These are phyloP conservation scores for Drosophila seguyi DNA, from an alignment of 1,140 invertebrate species.

Conservation along the genomic window DNA sequence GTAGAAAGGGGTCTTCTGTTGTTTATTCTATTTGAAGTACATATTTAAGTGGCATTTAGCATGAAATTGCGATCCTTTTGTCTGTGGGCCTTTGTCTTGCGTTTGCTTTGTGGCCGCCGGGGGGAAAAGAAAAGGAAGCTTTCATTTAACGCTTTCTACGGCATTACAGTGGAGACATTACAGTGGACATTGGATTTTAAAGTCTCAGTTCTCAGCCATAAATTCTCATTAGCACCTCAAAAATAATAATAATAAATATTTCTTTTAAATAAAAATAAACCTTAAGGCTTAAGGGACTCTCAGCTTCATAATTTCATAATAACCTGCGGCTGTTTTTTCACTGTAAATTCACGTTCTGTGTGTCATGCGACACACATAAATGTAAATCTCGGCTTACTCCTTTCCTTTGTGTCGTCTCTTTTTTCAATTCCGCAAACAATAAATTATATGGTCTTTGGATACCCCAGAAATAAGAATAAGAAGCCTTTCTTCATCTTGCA, in stretches of 20 bases:
- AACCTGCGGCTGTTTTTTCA: neutral
- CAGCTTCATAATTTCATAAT: neutral
- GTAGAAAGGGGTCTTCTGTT: slow-evolving; percentile 45
- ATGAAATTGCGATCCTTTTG: slow-evolving; percentile 65
- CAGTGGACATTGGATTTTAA: neutral
- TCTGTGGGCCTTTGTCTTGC: slow-evolving; percentile 38
- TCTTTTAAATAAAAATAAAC: slow-evolving; percentile 4
- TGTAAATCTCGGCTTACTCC: slow-evolving; percentile 42
- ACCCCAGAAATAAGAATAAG: slow-evolving; percentile 14
- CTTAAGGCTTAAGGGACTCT: neutral
- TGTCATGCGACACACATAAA: slow-evolving; percentile 54
- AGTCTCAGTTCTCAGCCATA: neutral
- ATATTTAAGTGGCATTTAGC: slow-evolving; percentile 66
- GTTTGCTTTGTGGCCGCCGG: slow-evolving; percentile 24
- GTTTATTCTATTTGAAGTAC: slow-evolving; percentile 31
- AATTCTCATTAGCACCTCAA: neutral
- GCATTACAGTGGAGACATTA: slow-evolving; percentile 32
- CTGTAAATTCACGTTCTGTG: slow-evolving; percentile 23
- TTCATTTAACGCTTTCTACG: slow-evolving; percentile 63
- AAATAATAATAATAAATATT: neutral
- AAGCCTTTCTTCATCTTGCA: slow-evolving; percentile 47
- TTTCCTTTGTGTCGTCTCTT: slow-evolving; percentile 27
- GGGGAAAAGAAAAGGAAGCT: slow-evolving; percentile 40
- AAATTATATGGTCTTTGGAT: slow-evolving; percentile 75
- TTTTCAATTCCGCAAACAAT: slow-evolving; percentile 67